phyloP scores from a whole-genome alignment of 2,797 vertebrate genomes.

The Eremophila alpestris region DNA sequence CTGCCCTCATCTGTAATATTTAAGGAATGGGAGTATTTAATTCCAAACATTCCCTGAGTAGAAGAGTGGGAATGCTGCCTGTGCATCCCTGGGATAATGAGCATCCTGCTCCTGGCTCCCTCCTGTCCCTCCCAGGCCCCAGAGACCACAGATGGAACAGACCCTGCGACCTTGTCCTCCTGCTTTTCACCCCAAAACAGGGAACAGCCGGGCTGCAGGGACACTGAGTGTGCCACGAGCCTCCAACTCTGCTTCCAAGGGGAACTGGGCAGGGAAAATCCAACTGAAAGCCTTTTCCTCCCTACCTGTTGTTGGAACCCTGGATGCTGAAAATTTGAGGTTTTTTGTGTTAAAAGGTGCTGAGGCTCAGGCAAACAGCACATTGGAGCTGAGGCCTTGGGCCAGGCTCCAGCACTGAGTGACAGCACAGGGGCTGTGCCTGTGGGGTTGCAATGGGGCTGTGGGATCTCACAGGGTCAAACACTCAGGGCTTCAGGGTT shows the following conservation, averaged over 20 bases:
- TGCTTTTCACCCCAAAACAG: background rate
- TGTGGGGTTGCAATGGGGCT: no score
- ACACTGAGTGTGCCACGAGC: background rate
- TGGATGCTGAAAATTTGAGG: no score
- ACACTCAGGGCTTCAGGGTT: no score
- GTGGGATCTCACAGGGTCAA: no score
- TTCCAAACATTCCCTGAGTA: background rate
- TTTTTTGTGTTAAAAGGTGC: no score
- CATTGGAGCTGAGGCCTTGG: no score
- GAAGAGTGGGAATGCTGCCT: background rate
- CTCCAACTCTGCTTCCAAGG: background rate
- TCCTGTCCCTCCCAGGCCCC: background rate
- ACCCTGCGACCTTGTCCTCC: background rate
- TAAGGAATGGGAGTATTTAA: background rate
- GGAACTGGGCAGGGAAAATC: background rate
- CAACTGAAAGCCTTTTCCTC: background rate
- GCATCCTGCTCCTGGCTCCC: background rate
- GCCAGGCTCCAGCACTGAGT: no score
- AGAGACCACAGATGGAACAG: background rate
- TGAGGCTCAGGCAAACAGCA: no score
- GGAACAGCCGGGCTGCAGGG: background rate
- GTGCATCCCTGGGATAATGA: background rate
- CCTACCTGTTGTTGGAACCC: no score
- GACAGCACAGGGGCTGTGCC: no score
- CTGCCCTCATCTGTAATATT: background rate